phyloP scores from a whole-genome alignment of 2,797 vertebrate species.

The Sebastes hubbsi region DNA sequence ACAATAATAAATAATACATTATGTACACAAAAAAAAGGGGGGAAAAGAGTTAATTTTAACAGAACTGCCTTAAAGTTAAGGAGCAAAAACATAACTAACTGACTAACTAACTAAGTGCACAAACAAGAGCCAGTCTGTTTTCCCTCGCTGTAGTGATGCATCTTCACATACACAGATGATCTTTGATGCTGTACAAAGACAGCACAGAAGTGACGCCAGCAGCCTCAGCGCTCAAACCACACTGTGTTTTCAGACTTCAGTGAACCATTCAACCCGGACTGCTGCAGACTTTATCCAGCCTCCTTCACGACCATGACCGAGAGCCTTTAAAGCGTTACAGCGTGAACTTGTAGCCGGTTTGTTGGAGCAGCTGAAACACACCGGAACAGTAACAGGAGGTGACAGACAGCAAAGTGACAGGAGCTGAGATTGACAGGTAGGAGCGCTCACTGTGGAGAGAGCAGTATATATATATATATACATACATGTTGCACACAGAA shows the following conservation, averaged over 20 bases:
- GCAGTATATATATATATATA: too few species aligned
- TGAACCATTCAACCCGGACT: not conserved
- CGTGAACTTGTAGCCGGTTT: slow-evolving; percentile 6
- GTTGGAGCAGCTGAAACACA: not conserved
- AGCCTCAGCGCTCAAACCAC: slow-evolving; percentile 15
- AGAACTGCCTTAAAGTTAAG: not conserved
- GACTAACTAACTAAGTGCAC: too few species aligned
- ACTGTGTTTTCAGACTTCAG: not conserved
- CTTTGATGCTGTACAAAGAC: slow-evolving; percentile 53
- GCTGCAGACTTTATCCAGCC: not conserved
- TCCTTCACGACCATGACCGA: not conserved
- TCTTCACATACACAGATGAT: slow-evolving; percentile 4
- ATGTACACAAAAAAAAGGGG: too few species aligned
- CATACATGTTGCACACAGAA: too few species aligned
- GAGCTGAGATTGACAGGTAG: slow-evolving; percentile 67
- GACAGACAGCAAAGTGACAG: slow-evolving; percentile 47
- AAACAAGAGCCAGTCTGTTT: not conserved
- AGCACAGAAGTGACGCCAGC: slow-evolving; percentile 50
- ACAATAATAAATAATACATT: too few species aligned
- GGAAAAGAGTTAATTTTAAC: not conserved
- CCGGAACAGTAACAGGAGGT: slow-evolving; percentile 37
- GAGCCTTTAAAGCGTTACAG: not conserved
- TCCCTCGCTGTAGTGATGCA: not conserved
- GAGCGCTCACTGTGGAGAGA: not conserved
- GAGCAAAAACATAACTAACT: too few species aligned